Conservation (phyloP, 2,797 vertebrate genomes). For the Squalus acanthias region DNA sequence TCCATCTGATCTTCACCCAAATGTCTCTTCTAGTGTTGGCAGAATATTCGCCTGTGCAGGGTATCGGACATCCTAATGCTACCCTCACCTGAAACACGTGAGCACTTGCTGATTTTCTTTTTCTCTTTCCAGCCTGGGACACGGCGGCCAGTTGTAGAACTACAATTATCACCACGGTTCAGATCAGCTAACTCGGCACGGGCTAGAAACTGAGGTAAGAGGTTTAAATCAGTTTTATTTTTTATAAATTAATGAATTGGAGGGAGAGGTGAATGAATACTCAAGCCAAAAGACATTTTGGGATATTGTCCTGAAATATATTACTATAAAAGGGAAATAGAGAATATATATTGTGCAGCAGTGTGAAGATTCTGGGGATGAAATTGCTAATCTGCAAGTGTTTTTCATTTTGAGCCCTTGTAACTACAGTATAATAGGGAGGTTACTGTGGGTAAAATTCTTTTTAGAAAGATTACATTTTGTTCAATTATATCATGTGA, state of each 20-base stretch:
- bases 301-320: neutral
- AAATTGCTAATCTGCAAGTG: neutral
- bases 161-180: neutral
- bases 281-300: neutral
- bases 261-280: neutral
- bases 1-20: neutral
- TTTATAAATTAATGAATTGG: neutral
- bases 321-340: neutral
- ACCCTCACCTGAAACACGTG: neutral
- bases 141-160: neutral
- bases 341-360: neutral
- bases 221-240: neutral
- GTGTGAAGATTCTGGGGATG: neutral
- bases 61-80: neutral
- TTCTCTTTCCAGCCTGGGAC: neutral
- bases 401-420: neutral
- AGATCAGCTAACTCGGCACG: neutral
- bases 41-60: neutral
- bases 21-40: neutral
- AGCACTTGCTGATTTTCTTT: neutral
- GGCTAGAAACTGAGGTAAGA: neutral
- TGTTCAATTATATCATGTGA: neutral
- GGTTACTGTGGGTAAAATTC: neutral
- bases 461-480: neutral
- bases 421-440: neutral